phyloP scores from a whole-genome alignment of 2,113 vertebrate genomes.

The Aleadryas rufinucha region DNA sequence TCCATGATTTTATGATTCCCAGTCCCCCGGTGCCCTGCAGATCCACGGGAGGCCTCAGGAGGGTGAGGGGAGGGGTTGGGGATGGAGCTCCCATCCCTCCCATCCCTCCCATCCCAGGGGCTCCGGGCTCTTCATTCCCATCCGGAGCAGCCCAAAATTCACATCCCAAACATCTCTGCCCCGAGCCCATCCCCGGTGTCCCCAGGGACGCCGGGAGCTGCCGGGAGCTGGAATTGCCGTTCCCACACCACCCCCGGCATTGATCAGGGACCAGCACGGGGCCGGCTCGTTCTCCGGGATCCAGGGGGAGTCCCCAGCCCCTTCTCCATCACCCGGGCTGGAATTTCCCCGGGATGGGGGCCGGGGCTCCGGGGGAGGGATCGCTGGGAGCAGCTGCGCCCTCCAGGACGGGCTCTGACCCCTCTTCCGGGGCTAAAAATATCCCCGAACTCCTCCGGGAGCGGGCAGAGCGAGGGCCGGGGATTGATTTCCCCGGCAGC shows the following conservation, averaged over 20 bases:
- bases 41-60: rapidly evolving
- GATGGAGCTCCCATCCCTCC: background rate
- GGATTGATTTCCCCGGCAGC: slow-evolving; percentile 6
- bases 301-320: background rate
- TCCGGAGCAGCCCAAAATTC: background rate
- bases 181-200: background rate
- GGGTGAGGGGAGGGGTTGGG: rapidly evolving
- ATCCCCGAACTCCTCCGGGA: background rate
- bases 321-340: background rate
- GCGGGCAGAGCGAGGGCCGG: background rate
- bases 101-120: rapidly evolving
- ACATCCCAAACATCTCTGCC: background rate
- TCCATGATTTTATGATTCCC: rapidly evolving
- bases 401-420: background rate
- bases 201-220: background rate
- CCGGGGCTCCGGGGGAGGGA: rapidly evolving
- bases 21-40: background rate
- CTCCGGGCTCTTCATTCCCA: rapidly evolving
- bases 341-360: rapidly evolving
- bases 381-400: background rate
- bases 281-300: background rate
- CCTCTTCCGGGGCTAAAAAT: background rate
- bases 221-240: background rate
- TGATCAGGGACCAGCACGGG: background rate
- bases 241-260: background rate